Evolutionary conservation across 2,797 vertebrate genomes (phyloP).

Genomic region (Chloroceryle inda): DNA sequence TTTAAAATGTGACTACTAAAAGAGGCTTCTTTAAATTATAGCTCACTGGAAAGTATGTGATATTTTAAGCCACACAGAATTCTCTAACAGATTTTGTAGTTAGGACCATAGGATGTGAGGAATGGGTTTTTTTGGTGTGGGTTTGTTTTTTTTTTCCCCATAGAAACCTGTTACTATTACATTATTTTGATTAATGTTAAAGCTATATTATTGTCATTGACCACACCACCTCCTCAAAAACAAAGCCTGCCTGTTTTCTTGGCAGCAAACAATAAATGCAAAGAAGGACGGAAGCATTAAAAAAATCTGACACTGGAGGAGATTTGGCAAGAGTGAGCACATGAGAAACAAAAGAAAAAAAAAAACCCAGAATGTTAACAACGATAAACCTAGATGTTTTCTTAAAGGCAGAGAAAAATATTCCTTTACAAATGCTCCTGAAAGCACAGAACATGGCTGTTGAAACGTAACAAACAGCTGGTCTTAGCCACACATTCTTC

Average conservation of each 20-base stretch:
- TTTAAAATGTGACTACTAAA: not conserved
- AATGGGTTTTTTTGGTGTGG: not conserved
- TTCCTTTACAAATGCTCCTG: not conserved
- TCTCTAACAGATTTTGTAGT: not conserved
- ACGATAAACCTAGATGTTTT: not conserved
- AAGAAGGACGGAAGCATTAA: not conserved
- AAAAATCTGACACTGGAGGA: conserved; percentile 6
- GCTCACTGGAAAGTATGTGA: not conserved
- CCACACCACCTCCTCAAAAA: not conserved
- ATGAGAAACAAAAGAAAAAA: not conserved
- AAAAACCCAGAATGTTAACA: not conserved
- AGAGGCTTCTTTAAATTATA: not conserved
- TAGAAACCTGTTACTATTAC: not conserved
- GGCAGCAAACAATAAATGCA: not conserved
- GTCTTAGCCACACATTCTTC: not conserved
- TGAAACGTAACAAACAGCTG: not conserved
- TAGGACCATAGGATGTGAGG: not conserved
- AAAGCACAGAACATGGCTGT: not conserved
- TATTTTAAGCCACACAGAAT: conserved; percentile 17
- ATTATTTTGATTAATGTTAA: not conserved
- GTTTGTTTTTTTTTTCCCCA: not conserved
- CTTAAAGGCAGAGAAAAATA: not conserved
- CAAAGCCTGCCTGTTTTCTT: conserved; percentile 23
- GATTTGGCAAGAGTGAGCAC: not conserved
- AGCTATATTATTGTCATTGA: not conserved